Evolutionary conservation across 2,113 vertebrate genomes (phyloP).

Genomic region (Chloropsis hardwickii): DNA sequence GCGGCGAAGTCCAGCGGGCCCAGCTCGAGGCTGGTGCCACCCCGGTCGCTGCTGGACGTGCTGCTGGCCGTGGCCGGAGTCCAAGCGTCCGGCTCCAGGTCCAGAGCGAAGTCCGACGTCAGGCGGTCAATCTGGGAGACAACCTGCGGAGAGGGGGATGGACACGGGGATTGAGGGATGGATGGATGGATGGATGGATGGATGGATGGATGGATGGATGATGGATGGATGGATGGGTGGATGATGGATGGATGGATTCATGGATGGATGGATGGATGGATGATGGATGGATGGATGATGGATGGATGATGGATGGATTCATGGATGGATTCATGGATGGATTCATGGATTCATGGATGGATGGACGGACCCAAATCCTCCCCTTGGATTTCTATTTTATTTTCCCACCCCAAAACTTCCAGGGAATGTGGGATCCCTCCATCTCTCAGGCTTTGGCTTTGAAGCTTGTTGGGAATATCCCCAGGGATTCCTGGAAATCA

Average conservation of each 20-base stretch:
- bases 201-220: background rate
- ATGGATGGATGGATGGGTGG: background rate
- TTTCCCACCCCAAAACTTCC: background rate
- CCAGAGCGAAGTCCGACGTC: background rate
- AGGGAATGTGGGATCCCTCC: background rate
- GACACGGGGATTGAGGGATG: background rate
- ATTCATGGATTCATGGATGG: too few relatives aligned
- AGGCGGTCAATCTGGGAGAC: background rate
- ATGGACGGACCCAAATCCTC: too few relatives aligned
- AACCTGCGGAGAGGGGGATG: background rate
- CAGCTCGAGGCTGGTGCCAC: background rate
- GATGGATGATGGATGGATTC: too few relatives aligned
- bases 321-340: too few relatives aligned
- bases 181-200: background rate
- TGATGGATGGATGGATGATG: too few relatives aligned
- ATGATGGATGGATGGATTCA: background rate
- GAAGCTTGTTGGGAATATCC: background rate
- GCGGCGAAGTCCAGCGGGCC: background rate
- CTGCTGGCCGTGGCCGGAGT: background rate
- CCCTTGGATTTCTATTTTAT: accelerated
- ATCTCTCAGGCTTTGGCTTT: background rate
- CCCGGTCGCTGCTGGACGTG: background rate
- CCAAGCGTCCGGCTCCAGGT: background rate
- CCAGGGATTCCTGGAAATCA: background rate
- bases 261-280: background rate